phyloP scores from a whole-genome alignment of 1,140 invertebrate genomes.

The Bemisia tabaci region DNA sequence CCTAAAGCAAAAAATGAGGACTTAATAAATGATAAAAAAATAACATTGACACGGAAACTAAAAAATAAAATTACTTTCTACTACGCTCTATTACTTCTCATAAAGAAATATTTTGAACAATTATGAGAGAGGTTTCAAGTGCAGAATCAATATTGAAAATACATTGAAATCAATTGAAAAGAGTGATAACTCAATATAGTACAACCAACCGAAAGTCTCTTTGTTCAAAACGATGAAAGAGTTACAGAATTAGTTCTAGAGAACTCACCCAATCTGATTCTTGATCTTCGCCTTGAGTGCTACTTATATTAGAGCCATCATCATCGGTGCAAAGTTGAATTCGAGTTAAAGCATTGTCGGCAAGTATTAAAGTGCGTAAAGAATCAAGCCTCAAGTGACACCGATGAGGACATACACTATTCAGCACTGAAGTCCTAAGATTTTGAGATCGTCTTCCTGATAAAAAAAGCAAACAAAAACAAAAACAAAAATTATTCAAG shows the following conservation, averaged over 20 bases:
- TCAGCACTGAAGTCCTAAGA: conserved; percentile 55
- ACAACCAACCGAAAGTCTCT: too few species aligned
- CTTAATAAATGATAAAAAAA: conserved; percentile 13
- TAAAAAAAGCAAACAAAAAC: conserved; percentile 4
- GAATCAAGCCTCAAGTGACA: conserved; percentile 67
- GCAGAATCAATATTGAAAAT: too few species aligned
- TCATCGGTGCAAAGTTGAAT: conserved; percentile 69
- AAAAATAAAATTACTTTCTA: conserved; percentile 3
- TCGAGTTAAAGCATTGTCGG: conserved; percentile 66
- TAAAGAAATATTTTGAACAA: too few species aligned
- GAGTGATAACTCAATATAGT: too few species aligned
- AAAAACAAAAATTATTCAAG: conserved; percentile 5
- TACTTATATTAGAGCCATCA: conserved; percentile 32
- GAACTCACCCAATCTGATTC: conserved; percentile 37
- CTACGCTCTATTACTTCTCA: too few species aligned
- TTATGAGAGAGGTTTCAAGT: too few species aligned
- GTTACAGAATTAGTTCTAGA: too few species aligned
- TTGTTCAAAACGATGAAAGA: too few species aligned
- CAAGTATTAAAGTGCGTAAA: conserved; percentile 64
- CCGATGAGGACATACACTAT: conserved; percentile 67
- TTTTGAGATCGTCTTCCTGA: conserved; percentile 29
- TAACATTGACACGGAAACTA: conserved; percentile 7
- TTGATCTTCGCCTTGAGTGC: conserved; percentile 34
- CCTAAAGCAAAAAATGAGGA: conserved; percentile 24
- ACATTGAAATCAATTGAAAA: too few species aligned